Evolutionary conservation across 2,888 invertebrate genomes (phyloP), one percentile per base, ranked within the genome.

Genomic region (Drosophila barbarae): DNA sequence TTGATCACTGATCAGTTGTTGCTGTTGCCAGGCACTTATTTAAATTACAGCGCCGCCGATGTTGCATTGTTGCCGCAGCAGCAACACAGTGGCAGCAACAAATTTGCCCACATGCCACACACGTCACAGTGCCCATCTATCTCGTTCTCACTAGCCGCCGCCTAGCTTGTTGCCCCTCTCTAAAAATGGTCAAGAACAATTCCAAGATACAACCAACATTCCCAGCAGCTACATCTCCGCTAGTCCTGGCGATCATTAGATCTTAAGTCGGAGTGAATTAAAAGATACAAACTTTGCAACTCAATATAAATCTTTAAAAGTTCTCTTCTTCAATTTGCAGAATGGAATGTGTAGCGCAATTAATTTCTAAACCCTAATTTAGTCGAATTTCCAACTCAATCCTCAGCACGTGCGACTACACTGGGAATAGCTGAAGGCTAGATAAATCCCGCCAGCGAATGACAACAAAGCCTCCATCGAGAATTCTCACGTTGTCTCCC

Each of bases 21-120:
- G 32, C 53, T 65, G 58, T 55, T 52, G 73, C 63, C 53, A 63
- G 75, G 69, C 84, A 80, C 84, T 80, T 80, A 80, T 80, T 80
- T 80, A 80, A 80, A 84, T 80, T 80, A 81, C 61, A 47, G 60
- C 56, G 34, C 35, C 39, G 51, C 35, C 51, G 18, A 18, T 32
- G 60, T 46, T 30, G 60, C 54, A 63, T 69, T 56, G 70, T 58
- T 63, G 52, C 63, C 34, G 34, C 32, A 55, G 53, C 60, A 61
- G 72, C 60, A 61, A 67, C 76, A 51, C 53, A 35, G 74, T 42
- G 60, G 41, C 59, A 64, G 73, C 59, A 66, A 67, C 68, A 79
- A 77, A 77, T 83, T 79, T 60, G 73, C 78, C 68, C 71, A 74
- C 79, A 78, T 76, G 78, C 78, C 79, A 79, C 82, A 79, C 82